Evolutionary conservation across 2,888 invertebrate genomes (phyloP).

Genomic region (Linyphia triangularis): DNA sequence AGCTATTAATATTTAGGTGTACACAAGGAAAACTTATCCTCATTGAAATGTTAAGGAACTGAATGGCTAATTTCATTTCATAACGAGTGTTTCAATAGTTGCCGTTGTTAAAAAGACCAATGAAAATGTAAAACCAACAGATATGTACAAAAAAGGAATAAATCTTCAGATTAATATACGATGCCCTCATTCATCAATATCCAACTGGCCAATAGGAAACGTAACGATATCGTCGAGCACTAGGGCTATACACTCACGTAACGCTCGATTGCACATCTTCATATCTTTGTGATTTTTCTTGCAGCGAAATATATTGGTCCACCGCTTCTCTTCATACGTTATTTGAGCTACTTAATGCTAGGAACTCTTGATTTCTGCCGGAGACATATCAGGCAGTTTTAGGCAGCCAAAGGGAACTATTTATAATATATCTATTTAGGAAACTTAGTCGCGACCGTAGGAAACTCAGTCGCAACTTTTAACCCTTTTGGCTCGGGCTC

Average conservation of each 20-base stretch:
- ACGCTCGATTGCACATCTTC: constrained; percentile 52
- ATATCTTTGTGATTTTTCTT: constrained; percentile 38
- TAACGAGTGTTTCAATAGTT: constrained; percentile 63
- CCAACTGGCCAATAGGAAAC: constrained; percentile 67
- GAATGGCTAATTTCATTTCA: constrained; percentile 37
- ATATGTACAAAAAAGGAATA: constrained; percentile 64
- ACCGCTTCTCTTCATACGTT: constrained; percentile 52
- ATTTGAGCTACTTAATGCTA: constrained; percentile 73
- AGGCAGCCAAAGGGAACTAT: constrained; percentile 68
- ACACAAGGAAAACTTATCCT: constrained; percentile 44
- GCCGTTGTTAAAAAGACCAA: constrained; percentile 39
- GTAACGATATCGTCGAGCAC: constrained; percentile 48
- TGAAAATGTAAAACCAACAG: constrained; percentile 48
- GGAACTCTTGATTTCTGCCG: constrained; percentile 75
- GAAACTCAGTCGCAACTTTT: background rate
- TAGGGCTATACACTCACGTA: constrained; percentile 35
- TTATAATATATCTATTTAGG: constrained; percentile 51
- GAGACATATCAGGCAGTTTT: constrained; percentile 71
- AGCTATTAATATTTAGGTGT: constrained; percentile 51
- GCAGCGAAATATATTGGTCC: constrained; percentile 71
- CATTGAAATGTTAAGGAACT: constrained; percentile 27
- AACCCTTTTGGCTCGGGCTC: constrained; percentile 73
- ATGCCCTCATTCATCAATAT: constrained; percentile 44
- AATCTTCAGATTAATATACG: constrained; percentile 31
- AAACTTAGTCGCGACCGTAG: constrained; percentile 59